A percentile compares a stretch with the other conserved stretches of the same genome.
These are phyloP conservation scores for Falco cherrug DNA, from an alignment of 2,797 vertebrate species.

Conservation along the genomic window DNA sequence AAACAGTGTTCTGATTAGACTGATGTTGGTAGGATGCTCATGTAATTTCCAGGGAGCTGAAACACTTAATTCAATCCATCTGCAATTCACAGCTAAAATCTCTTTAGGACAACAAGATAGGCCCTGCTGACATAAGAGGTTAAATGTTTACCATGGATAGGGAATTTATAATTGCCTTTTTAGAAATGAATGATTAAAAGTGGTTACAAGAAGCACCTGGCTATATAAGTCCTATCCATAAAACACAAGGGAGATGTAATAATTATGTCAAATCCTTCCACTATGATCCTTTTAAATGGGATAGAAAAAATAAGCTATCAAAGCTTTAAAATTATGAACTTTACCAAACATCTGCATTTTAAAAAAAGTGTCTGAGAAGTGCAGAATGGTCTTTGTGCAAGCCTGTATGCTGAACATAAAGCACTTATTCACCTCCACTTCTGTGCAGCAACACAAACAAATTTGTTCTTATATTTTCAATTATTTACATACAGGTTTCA, in stretches of 20 bases:
- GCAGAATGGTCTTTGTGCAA: neutral
- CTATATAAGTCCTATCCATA: neutral
- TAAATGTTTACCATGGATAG: conserved; percentile 54
- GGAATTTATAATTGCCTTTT: conserved; percentile 59
- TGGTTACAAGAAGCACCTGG: conserved; percentile 33
- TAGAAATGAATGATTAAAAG: conserved; percentile 54
- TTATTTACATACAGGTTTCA: neutral
- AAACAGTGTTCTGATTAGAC: conserved; percentile 44
- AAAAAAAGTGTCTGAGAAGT: neutral
- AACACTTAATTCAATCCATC: conserved; percentile 34
- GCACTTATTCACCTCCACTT: neutral
- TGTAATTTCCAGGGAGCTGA: conserved; percentile 54
- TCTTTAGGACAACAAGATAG: conserved; percentile 46
- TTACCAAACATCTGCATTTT: neutral
- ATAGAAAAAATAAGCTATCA: neutral
- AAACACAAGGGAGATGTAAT: conserved; percentile 1
- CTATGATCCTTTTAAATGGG: neutral
- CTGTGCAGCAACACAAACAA: neutral
- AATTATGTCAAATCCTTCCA: conserved; percentile 8
- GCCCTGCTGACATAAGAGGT: conserved; percentile 18
- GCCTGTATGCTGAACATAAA: neutral
- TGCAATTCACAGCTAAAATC: conserved; percentile 41
- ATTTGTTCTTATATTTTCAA: neutral
- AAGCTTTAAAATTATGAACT: neutral
- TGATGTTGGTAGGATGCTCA: conserved; percentile 13